These are phyloP conservation scores for Hybognathus amarus DNA, from an alignment of 2,797 vertebrate genomes.

Conservation along the genomic window DNA sequence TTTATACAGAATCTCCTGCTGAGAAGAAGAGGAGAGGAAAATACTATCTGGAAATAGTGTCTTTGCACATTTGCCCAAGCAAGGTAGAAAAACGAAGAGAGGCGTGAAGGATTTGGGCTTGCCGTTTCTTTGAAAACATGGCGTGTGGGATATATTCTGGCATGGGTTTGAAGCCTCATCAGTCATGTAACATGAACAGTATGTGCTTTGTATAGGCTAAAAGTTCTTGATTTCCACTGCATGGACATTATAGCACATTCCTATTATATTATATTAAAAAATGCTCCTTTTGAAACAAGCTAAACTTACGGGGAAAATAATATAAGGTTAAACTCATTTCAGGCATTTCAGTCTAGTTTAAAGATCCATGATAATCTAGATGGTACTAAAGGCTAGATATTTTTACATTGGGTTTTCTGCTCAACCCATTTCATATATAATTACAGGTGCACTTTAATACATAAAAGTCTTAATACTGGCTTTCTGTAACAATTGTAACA, in stretches of 20 bases:
- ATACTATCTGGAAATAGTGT: constrained; percentile 25
- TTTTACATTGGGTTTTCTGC: background rate
- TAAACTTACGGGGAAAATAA: background rate
- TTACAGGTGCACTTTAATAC: background rate
- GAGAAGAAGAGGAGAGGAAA: constrained; percentile 17
- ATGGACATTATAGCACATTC: background rate
- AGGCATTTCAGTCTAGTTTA: background rate
- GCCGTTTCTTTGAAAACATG: constrained; percentile 24
- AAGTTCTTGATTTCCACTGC: background rate
- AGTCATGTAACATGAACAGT: constrained; percentile 23
- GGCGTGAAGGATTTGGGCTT: constrained; percentile 11
- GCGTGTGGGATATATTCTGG: constrained; percentile 20
- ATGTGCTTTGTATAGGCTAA: constrained; percentile 12
- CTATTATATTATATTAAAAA: constrained; percentile 12
- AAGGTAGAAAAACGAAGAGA: constrained; percentile 17
- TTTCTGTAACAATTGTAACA: background rate
- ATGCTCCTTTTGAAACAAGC: background rate
- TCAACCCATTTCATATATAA: background rate
- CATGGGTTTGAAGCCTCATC: constrained; percentile 7
- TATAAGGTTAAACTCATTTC: background rate
- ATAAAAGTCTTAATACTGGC: background rate
- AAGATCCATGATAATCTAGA: background rate
- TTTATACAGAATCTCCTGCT: constrained; percentile 16
- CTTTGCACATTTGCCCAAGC: constrained; percentile 23
- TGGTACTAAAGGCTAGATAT: background rate